These are phyloP conservation scores for Alcedo atthis DNA, from an alignment of 2,797 vertebrate genomes.

Conservation along the genomic window DNA sequence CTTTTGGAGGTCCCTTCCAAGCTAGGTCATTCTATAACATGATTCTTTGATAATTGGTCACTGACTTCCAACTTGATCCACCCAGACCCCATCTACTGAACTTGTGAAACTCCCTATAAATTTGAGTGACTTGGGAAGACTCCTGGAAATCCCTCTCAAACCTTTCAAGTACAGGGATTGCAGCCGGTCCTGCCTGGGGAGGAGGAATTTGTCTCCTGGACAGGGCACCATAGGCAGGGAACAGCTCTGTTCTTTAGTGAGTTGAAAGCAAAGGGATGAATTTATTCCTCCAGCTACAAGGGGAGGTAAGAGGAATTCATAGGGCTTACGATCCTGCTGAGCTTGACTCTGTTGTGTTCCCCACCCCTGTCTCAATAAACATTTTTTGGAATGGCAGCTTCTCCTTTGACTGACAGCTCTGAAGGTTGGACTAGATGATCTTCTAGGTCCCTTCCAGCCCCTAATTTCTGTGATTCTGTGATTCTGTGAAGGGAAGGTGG, in stretches of 20 bases:
- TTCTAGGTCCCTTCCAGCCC: too few relatives aligned
- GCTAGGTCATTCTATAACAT: too few relatives aligned
- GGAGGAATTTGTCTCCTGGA: background rate
- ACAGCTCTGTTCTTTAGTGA: background rate
- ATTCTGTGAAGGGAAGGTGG: background rate
- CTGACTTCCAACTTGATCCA: background rate
- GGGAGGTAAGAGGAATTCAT: background rate
- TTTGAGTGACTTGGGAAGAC: background rate
- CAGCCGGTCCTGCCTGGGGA: background rate
- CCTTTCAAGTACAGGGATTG: background rate
- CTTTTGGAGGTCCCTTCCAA: too few relatives aligned
- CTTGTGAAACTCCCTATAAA: background rate
- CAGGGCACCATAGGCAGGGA: background rate
- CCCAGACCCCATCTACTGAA: background rate
- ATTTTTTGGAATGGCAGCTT: background rate
- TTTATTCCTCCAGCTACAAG: background rate
- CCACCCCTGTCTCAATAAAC: background rate
- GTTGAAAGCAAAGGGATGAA: background rate
- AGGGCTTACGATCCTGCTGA: fast-evolving
- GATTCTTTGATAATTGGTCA: background rate
- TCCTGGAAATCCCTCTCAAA: background rate
- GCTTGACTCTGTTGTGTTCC: background rate
- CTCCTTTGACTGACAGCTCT: background rate
- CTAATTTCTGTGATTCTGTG: too few relatives aligned
- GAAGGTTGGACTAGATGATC: too few relatives aligned